Evolutionary conservation across 2,888 invertebrate genomes (phyloP).

Genomic region (Ornithoptera priamus): DNA sequence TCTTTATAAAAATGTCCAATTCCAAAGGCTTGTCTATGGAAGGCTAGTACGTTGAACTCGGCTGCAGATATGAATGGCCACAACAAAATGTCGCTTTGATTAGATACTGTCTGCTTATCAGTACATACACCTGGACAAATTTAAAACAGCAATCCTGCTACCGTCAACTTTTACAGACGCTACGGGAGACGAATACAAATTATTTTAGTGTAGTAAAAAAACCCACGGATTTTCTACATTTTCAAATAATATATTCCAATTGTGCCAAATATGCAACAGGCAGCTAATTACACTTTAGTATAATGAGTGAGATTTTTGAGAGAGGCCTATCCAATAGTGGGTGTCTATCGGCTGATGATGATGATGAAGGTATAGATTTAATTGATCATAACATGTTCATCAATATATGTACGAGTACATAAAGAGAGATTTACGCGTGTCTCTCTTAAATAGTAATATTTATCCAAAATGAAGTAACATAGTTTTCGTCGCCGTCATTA

Average conservation of each 20-base stretch:
- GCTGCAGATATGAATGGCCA: conserved; percentile 36
- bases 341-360: too few relatives aligned
- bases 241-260: conserved; percentile 32
- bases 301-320: too few relatives aligned
- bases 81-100: conserved; percentile 50
- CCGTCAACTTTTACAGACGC: conserved; percentile 60
- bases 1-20: conserved; percentile 40
- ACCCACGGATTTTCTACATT: conserved; percentile 54
- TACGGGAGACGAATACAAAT: conserved; percentile 68
- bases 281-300: too few relatives aligned
- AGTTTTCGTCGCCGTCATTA: not conserved
- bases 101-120: conserved; percentile 56
- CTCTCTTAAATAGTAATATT: not conserved
- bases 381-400: too few relatives aligned
- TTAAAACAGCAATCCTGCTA: conserved; percentile 44
- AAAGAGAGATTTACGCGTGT: too few relatives aligned
- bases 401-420: too few relatives aligned
- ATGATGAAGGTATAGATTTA: too few relatives aligned
- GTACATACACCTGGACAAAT: conserved; percentile 59
- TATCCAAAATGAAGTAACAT: not conserved
- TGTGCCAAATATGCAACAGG: not conserved
- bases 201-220: conserved; percentile 66
- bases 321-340: too few relatives aligned
- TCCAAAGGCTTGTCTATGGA: conserved; percentile 37
- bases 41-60: conserved; percentile 41